phyloP scores from a whole-genome alignment of 2,113 vertebrate species.

The Plotosus lineatus region DNA sequence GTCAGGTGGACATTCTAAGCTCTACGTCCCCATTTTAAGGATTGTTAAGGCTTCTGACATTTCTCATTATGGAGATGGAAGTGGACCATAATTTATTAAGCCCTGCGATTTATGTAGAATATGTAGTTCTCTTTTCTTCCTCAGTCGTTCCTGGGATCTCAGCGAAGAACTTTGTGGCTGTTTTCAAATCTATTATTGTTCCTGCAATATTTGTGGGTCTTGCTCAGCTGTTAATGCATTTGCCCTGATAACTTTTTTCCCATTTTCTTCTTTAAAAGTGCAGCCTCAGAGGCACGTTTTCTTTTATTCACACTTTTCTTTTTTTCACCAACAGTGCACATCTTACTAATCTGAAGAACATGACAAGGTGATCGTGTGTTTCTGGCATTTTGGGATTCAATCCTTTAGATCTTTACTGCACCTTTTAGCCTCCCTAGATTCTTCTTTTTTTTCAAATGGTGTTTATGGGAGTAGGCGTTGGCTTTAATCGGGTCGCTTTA shows the following conservation, averaged over 20 bases:
- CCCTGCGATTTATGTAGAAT: conserved; percentile 5
- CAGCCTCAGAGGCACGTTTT: not conserved
- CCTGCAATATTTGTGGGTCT: not conserved
- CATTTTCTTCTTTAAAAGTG: not conserved
- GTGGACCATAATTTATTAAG: not conserved
- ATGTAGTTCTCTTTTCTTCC: not conserved
- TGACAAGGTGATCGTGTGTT: conserved; percentile 78
- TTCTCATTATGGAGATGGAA: not conserved
- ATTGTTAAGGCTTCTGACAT: not conserved
- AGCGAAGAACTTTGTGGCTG: not conserved
- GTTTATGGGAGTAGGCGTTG: conserved; percentile 15
- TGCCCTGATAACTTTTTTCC: not conserved
- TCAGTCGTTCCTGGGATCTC: not conserved
- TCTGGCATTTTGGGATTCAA: conserved; percentile 71
- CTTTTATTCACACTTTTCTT: conserved; percentile 39
- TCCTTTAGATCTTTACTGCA: conserved; percentile 4
- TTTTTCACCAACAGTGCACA: conserved; percentile 78
- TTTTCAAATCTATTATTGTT: not conserved
- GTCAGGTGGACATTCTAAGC: too few relatives aligned
- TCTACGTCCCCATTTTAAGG: not conserved
- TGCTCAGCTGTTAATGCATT: not conserved
- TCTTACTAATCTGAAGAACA: conserved; percentile 82
- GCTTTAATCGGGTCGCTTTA: not conserved
- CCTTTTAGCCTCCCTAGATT: conserved; percentile 17
- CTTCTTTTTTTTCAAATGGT: conserved; percentile 5